Evolutionary conservation across 1,140 invertebrate species (phyloP).

Genomic region (Drosophila ficusphila): DNA sequence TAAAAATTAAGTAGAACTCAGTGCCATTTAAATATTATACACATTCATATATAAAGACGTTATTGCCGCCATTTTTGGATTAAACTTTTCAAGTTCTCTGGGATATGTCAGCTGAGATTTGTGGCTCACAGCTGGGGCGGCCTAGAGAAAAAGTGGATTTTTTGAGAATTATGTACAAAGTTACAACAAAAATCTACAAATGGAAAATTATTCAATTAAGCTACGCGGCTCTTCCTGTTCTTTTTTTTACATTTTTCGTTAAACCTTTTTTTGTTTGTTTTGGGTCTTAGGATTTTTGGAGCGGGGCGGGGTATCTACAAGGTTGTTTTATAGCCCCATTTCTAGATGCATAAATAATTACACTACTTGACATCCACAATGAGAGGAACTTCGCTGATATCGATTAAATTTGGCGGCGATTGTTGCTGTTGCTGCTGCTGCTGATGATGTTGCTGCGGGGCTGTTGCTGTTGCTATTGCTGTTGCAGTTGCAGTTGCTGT

Average conservation of each 20-base stretch:
- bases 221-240: conserved; percentile 47
- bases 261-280: conserved; percentile 25
- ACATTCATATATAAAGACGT: conserved; percentile 49
- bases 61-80: conserved; percentile 20
- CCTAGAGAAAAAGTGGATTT: conserved; percentile 57
- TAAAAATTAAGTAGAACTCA: conserved; percentile 83
- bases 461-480: conserved; percentile 34
- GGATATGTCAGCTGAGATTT: conserved; percentile 44
- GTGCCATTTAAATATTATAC: conserved; percentile 79
- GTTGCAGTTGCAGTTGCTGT: conserved; percentile 39
- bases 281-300: conserved; percentile 20
- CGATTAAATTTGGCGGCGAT: conserved; percentile 84
- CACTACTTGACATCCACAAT: conserved; percentile 84
- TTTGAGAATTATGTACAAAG: conserved; percentile 67
- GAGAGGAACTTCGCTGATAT: conserved; percentile 84
- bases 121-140: conserved; percentile 21
- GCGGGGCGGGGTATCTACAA: conserved; percentile 42
- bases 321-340: conserved; percentile 47
- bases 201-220: conserved; percentile 69
- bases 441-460: conserved; percentile 45
- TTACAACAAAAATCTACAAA: conserved; percentile 64
- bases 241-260: conserved; percentile 58
- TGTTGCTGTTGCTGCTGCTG: conserved; percentile 61
- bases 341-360: conserved; percentile 77
- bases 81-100: conserved; percentile 54